Base-by-base conservation (phyloP, 23 tunicate genomes). In the Clavelina lepadiformis region DNA sequence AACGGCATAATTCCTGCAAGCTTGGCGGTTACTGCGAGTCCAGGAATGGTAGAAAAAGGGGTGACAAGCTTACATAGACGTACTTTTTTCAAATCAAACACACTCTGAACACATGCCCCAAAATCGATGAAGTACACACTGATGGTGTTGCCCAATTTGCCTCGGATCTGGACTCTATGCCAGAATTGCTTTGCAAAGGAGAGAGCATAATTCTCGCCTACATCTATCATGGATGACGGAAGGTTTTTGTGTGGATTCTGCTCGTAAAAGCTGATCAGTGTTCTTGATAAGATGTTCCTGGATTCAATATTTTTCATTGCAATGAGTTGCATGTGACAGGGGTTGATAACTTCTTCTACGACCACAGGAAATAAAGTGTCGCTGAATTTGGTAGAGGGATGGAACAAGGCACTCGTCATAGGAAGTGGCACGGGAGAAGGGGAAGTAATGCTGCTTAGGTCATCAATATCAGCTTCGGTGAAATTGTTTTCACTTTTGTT, bases 1-100 rank as follows among this genome's bases (percentile, higher is more conserved):
- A 68, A 31, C 15, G 86, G 86, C 25, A 35, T 26, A 71, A 80
- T 80, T 25, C 86, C 86, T 35, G 66, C 64, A 2, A 80, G 28
- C 18, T 35, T 35, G 1, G 72, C 86, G 28, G 65, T 62, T 28
- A 62, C 22, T 3, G 35, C 29, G 24, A 80, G 33, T 4, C 44
- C 49, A 19, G 56, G 57, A 38, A 70, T 11, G 13, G 20, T 35
- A 0, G 24, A n/a, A 63, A 80, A 80, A 8, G 26, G 31, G 8
- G 55, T 22, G 52, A 34, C 66, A 35, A 71, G 31, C 38, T n/a
- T 15, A 3, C 44, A 36, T 35, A 71, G 57, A n/a, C n/a, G n/a
- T n/a, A n/a, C n/a, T n/a, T n/a, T n/a, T 5, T 27, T 5, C 8
- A 19, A 3, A 28, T 66, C 35, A 4, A 66, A 26, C 7, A 8